A percentile compares a stretch with the other conserved stretches of the same genome.
Conservation (phyloP, 2,888 invertebrate genomes). For the Melipona bicolor region DNA sequence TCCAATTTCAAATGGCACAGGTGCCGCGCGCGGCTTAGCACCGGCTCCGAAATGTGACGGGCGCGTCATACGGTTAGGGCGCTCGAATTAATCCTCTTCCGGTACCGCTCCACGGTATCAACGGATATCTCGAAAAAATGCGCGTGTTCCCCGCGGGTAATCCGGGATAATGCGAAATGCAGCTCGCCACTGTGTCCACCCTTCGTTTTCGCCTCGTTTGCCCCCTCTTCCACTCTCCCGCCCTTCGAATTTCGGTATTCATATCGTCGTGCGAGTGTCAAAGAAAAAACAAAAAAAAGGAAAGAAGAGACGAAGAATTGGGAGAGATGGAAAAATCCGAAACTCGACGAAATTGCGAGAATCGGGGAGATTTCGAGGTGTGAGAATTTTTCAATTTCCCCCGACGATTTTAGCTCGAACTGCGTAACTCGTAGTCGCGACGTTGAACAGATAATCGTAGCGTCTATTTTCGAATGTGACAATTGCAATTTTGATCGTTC, state of each 20-base stretch:
- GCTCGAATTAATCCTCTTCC: constrained; percentile 72
- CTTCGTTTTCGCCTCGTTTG: neutral
- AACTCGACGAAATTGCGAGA: neutral
- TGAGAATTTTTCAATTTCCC: too few species aligned
- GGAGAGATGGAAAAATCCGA: neutral
- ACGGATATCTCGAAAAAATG: constrained; percentile 61
- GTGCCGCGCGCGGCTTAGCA: constrained; percentile 49
- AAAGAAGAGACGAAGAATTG: neutral
- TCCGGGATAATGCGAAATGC: constrained; percentile 64
- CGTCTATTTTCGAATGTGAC: too few species aligned
- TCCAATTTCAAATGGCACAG: constrained; percentile 60
- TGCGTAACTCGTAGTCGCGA: too few species aligned
- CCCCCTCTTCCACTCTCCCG: neutral
- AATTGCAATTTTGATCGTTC: too few species aligned
- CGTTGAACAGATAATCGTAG: too few species aligned
- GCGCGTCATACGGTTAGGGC: constrained; percentile 70
- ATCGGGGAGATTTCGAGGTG: neutral
- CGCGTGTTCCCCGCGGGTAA: constrained; percentile 60
- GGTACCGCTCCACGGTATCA: constrained; percentile 54
- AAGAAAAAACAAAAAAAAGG: neutral
- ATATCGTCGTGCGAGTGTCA: neutral
- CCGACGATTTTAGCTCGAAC: too few species aligned
- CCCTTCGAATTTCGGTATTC: neutral
- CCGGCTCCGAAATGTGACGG: constrained; percentile 66
- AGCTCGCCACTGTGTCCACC: constrained; percentile 20